Evolutionary conservation across 2,888 invertebrate genomes (phyloP).

Genomic region (Thymelicus sylvestris): DNA sequence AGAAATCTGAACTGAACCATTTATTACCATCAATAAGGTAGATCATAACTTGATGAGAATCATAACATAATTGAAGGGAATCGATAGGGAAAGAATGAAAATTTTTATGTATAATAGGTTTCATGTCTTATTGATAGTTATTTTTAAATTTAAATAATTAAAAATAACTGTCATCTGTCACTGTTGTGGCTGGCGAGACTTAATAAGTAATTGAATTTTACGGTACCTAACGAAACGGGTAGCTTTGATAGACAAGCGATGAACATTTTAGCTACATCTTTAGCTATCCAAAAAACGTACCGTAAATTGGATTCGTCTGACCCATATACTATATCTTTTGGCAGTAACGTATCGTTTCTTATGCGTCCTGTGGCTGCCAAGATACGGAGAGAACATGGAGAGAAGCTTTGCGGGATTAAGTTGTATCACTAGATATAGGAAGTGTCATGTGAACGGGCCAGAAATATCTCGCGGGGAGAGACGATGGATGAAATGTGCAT

Average conservation of each 20-base stretch:
- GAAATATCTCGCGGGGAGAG: conserved; percentile 22
- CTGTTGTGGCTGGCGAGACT: too few relatives aligned
- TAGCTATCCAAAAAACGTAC: conserved; percentile 7
- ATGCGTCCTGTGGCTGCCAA: conserved; percentile 39
- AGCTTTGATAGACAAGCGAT: neutral
- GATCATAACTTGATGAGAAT: too few relatives aligned
- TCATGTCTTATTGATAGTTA: too few relatives aligned
- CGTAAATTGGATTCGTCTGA: conserved; percentile 36
- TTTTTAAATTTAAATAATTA: too few relatives aligned
- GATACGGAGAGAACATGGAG: conserved; percentile 37
- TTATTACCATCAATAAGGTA: too few relatives aligned
- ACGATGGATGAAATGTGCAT: conserved; percentile 9
- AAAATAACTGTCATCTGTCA: too few relatives aligned
- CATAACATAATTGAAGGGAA: too few relatives aligned
- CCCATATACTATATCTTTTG: conserved; percentile 38
- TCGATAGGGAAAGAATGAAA: too few relatives aligned
- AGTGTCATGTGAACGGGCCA: conserved; percentile 30
- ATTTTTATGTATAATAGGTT: too few relatives aligned
- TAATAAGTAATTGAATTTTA: too few relatives aligned
- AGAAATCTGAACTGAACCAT: too few relatives aligned
- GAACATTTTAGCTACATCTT: neutral
- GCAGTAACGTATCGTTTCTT: conserved; percentile 40
- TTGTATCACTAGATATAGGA: conserved; percentile 32
- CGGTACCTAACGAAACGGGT: too few relatives aligned
- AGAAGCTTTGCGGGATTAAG: conserved; percentile 39